Percentiles rank a stretch among this genome's conserved stretches.
These are phyloP conservation scores for Semibalanus balanoides DNA, from an alignment of 1,140 invertebrate species.

Conservation along the genomic window DNA sequence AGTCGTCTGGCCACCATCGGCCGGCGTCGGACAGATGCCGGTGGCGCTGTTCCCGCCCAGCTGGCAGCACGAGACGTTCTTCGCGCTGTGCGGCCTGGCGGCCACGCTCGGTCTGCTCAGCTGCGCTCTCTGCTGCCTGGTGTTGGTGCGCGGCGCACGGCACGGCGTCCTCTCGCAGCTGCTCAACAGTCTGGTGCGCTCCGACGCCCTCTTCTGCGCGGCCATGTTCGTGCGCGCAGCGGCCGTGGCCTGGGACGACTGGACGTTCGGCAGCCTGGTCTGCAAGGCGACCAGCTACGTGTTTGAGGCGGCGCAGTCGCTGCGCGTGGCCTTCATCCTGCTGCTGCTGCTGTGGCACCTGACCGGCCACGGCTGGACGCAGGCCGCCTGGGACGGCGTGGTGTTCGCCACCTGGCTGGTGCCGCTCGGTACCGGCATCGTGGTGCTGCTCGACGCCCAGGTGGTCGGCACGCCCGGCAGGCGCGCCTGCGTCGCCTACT, in stretches of 20 bases:
- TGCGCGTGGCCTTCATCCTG: background rate
- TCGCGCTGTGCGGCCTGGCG: background rate
- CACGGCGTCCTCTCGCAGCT: constrained; percentile 1
- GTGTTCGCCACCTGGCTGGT: background rate
- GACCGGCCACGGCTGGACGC: background rate
- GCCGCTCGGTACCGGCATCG: background rate
- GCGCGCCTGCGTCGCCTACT: background rate
- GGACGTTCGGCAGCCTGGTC: background rate
- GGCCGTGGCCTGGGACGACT: background rate
- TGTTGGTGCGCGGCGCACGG: background rate
- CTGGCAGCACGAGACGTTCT: constrained; percentile 4
- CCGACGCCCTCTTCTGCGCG: background rate
- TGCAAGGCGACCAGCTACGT: background rate
- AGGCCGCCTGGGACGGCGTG: background rate
- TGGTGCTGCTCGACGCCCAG: background rate
- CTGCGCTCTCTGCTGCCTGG: background rate
- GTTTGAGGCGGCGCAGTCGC: background rate
- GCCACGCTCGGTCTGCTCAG: background rate
- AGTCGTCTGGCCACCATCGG: background rate
- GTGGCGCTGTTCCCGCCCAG: background rate
- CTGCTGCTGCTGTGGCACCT: constrained; percentile 1
- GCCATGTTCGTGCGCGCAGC: background rate
- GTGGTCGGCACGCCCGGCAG: background rate
- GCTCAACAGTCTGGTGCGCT: constrained; percentile 1
- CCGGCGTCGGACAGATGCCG: background rate